Evolutionary conservation across 2,113 vertebrate genomes (phyloP), one percentile per base, ranked within the genome.

Genomic region (Tragulus kanchil): DNA sequence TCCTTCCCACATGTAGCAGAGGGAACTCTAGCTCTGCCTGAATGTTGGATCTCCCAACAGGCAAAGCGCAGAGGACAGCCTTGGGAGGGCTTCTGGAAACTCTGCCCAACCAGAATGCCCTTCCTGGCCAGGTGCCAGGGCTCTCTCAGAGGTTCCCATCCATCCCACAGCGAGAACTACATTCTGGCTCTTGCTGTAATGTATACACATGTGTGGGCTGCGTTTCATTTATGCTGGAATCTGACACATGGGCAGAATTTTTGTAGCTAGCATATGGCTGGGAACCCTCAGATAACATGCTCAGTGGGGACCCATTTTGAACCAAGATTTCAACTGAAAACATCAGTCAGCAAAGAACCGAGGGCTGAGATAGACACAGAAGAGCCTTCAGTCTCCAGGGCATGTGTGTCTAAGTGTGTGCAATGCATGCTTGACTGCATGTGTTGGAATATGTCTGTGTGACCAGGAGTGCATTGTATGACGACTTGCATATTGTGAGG

Each of bases 261-360:
- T 94, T 97, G 97, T 98, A 98, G 91, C 94, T 83, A 97, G 95
- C 98, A 98, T 98, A 98, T 98, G 98, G 95, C 84, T 93, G 87
- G 96, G 71, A 98, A 82, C 86, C 95, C 92, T 97, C 71, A 61
- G 95, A 94, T 92, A 97, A 77, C 69, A 6, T 75, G 89, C 94
- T 97, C 95, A 88, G 96, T 85, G 75, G 97, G 93, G 92, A 93
- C 90, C 71, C 45, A 77, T 88, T 96, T 69, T 71, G 96, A 97
- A 97, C 61, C 69, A 95, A 95, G 85, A 92, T 92, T 94, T 96
- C 19, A 0, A 95, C 42, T 84, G 67, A 95, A 97, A 96, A 67
- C 50, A 45, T 71, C 90, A 96, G 71, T 96, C 92, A 94, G 69
- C 69, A 85, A 93, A 95, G 89, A 93, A 48, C 79, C 11, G 86